Percentiles rank a stretch among this genome's conserved stretches.
Evolutionary conservation across 2,113 vertebrate genomes (phyloP).

Genomic region (Brachypodius melanocephalos): DNA sequence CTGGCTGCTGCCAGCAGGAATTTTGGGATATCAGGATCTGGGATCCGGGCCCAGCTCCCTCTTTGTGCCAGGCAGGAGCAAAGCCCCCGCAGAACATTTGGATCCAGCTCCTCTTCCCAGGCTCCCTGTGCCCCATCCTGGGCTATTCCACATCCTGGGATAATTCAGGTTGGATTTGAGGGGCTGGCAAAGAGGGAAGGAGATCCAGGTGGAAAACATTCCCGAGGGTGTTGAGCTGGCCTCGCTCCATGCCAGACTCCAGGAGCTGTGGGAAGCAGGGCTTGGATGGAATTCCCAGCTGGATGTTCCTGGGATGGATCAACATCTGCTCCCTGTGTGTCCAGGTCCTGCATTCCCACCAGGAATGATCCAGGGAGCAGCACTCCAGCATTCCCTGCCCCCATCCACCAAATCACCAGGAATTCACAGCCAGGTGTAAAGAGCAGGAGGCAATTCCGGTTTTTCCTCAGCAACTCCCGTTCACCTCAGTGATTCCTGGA

Average conservation of each 20-base stretch:
- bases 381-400: background rate
- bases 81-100: background rate
- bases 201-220: background rate
- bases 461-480: background rate
- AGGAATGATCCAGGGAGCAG: background rate
- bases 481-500: fast-evolving
- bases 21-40: background rate
- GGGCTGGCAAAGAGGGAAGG: background rate
- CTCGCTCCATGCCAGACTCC: fast-evolving
- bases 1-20: too few relatives aligned
- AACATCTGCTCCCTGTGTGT: background rate
- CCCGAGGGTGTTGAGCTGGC: background rate
- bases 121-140: too few relatives aligned
- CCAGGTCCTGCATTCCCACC: background rate
- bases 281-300: background rate
- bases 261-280: background rate
- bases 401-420: background rate
- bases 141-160: background rate
- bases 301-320: background rate
- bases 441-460: background rate
- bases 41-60: background rate
- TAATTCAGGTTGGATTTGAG: background rate
- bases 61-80: background rate
- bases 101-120: background rate
- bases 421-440: background rate